Conservation (phyloP, 2,888 invertebrate genomes). For the Lasioglossum lativentre region DNA sequence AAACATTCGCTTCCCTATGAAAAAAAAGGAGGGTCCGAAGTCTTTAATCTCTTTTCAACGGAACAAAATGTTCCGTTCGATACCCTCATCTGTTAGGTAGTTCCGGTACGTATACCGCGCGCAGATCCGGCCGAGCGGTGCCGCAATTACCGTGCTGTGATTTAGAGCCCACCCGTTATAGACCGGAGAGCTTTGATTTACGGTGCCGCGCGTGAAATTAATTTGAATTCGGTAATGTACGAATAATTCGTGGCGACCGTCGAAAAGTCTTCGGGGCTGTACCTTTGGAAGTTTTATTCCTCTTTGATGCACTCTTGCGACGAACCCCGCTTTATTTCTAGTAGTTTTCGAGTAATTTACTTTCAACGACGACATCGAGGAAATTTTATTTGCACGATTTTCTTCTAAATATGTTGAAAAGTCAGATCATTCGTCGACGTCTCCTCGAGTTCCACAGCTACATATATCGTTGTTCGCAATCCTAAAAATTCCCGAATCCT, state of each 20-base stretch:
- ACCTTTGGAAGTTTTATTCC: not conserved
- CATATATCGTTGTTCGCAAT: no score
- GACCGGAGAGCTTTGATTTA: constrained; percentile 79
- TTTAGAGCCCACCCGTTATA: constrained; percentile 78
- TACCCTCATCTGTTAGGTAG: constrained; percentile 64
- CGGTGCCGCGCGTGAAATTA: constrained; percentile 78
- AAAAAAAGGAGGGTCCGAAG: not conserved
- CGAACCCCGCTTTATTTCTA: not conserved
- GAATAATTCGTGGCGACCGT: constrained; percentile 73
- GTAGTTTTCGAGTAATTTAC: not conserved
- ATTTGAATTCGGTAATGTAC: constrained; percentile 82
- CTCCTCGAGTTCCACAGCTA: no score
- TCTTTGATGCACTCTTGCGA: not conserved
- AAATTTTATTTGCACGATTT: not conserved
- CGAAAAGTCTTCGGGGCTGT: constrained; percentile 13
- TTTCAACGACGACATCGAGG: not conserved
- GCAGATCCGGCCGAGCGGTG: constrained; percentile 74
- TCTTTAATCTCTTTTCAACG: constrained; percentile 54
- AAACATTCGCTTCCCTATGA: constrained; percentile 5
- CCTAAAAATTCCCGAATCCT: not conserved
- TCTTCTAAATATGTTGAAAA: not conserved
- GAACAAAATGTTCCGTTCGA: constrained; percentile 60
- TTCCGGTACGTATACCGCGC: constrained; percentile 74
- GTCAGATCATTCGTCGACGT: no score
- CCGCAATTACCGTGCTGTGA: constrained; percentile 77